A percentile compares a stretch with the other conserved stretches of the same genome.
Conservation (phyloP, 2,113 vertebrate species). For the Pluvianellus socialis region DNA sequence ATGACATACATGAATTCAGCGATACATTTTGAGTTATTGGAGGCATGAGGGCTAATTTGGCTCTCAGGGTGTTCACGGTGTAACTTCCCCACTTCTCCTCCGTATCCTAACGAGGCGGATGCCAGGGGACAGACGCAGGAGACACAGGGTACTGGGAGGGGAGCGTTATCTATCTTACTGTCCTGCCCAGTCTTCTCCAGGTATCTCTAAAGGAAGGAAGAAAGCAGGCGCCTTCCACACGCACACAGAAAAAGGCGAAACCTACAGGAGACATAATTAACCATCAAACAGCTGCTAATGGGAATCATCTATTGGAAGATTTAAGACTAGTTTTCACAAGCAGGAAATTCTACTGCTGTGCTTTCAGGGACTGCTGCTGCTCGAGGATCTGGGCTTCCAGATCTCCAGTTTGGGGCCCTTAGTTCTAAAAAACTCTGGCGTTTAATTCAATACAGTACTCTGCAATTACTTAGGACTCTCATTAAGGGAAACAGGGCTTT, state of each 20-base stretch:
- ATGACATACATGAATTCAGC: background rate
- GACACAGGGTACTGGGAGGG: background rate
- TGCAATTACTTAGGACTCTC: slow-evolving; percentile 14
- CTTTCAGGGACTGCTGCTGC: background rate
- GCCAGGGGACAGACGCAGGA: background rate
- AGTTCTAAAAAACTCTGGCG: background rate
- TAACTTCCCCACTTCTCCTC: slow-evolving; percentile 28
- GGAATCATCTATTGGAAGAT: background rate
- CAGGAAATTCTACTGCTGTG: background rate
- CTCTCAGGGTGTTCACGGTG: background rate
- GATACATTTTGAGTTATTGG: background rate
- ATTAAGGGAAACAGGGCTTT: slow-evolving; percentile 16
- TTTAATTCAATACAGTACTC: background rate
- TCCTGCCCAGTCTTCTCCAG: slow-evolving; percentile 8
- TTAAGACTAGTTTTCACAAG: background rate
- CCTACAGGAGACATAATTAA: slow-evolving; percentile 31
- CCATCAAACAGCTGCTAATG: slow-evolving; percentile 18
- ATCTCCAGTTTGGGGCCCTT: background rate
- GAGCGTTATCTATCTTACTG: background rate
- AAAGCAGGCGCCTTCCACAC: background rate
- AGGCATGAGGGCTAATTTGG: background rate
- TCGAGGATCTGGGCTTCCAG: background rate
- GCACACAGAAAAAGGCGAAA: background rate
- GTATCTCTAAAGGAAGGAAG: background rate
- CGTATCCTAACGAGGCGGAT: slow-evolving; percentile 32